phyloP scores from a whole-genome alignment of 2,113 vertebrate species.

The Xenus cinereus region DNA sequence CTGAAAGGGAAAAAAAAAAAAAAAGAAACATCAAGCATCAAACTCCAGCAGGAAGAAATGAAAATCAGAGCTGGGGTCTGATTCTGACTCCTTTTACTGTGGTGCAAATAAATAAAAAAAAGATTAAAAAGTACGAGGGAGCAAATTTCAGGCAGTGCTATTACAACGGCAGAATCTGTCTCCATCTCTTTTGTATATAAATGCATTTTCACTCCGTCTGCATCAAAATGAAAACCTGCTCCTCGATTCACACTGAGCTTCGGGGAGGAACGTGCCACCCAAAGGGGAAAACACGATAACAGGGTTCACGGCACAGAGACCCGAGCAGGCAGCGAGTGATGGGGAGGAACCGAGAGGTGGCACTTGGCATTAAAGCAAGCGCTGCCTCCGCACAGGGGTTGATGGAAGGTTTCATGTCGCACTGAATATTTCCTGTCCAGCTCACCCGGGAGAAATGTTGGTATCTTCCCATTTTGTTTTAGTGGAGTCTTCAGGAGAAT shows the following conservation, averaged over 20 bases:
- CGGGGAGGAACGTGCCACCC: conserved; percentile 21
- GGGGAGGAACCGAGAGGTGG: not conserved
- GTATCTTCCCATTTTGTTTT: conserved; percentile 34
- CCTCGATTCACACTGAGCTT: not conserved
- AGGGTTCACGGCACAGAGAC: conserved; percentile 15
- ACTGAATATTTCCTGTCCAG: not conserved
- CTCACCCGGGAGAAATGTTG: not conserved
- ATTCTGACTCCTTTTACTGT: not conserved
- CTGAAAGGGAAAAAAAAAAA: not conserved
- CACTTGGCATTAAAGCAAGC: not conserved
- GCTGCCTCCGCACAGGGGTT: not conserved
- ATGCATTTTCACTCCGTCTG: not conserved
- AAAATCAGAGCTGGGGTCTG: not conserved
- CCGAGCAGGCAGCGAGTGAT: not conserved
- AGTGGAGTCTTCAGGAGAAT: conserved; percentile 31
- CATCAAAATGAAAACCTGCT: not conserved
- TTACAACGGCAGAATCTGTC: not conserved
- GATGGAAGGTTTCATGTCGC: not conserved
- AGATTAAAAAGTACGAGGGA: not conserved
- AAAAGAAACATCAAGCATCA: not conserved
- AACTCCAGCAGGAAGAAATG: not conserved
- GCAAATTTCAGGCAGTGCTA: not conserved
- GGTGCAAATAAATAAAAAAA: not conserved
- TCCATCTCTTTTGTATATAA: not conserved
- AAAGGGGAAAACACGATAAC: conserved; percentile 2